Evolutionary conservation across 30 jellyfish, hydroid and myxozoan species (phyloP).

Genomic region (Phacellophora camtschatica): DNA sequence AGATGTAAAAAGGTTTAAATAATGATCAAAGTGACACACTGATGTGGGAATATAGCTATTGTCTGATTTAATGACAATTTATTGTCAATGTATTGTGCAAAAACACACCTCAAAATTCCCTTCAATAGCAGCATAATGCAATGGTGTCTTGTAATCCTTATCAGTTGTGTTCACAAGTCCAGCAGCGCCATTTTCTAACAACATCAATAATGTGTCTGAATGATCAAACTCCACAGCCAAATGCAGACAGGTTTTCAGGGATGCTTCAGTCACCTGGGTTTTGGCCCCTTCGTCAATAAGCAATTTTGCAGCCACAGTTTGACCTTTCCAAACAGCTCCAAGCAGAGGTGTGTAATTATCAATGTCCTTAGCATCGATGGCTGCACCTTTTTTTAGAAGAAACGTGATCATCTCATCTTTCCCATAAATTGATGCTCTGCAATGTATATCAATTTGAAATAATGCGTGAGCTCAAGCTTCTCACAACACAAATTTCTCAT

Average conservation of each 20-base stretch:
- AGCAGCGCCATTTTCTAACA: constrained; percentile 64
- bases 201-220: constrained; percentile 43
- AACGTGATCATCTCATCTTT: constrained; percentile 46
- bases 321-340: constrained; percentile 95
- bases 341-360: constrained; percentile 92
- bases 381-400: constrained; percentile 77
- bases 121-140: constrained; percentile 87
- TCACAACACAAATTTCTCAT: too few relatives aligned
- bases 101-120: constrained; percentile 71
- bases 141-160: constrained; percentile 84
- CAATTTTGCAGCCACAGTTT: constrained; percentile 69
- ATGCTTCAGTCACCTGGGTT: constrained; percentile 56
- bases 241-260: constrained; percentile 78
- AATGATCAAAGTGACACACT: too few relatives aligned
- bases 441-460: too few relatives aligned
- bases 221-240: constrained; percentile 82
- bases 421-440: constrained; percentile 90
- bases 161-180: constrained; percentile 74
- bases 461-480: too few relatives aligned
- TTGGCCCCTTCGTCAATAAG: constrained; percentile 70
- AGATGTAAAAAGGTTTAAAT: too few relatives aligned
- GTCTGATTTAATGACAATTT: too few relatives aligned
- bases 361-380: constrained; percentile 63
- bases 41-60: too few relatives aligned
- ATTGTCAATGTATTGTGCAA: too few relatives aligned